phyloP scores from a whole-genome alignment of 2,113 vertebrate species.

The Mustela lutreola region DNA sequence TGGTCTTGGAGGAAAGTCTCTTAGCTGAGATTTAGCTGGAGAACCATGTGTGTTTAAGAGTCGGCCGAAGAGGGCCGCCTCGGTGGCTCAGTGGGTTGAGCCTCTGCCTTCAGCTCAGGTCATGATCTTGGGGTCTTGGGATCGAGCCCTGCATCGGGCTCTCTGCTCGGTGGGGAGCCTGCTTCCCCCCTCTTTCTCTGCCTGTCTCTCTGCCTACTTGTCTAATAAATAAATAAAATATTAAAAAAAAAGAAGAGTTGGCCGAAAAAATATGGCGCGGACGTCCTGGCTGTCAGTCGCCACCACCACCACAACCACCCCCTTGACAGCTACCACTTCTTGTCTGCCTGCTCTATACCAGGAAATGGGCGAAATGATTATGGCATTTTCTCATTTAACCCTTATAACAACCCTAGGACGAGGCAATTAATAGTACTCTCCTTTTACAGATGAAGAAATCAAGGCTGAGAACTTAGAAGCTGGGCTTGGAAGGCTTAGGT shows the following conservation, averaged over 20 bases:
- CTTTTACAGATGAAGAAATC: constrained; percentile 28
- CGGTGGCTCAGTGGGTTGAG: too few relatives aligned
- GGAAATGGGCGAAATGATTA: not conserved
- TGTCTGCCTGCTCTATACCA: not conserved
- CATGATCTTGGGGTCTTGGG: too few relatives aligned
- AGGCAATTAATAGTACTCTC: not conserved
- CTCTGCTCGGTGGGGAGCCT: too few relatives aligned
- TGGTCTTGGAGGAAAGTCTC: not conserved
- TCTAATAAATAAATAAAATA: too few relatives aligned
- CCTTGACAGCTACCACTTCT: not conserved
- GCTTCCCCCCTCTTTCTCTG: too few relatives aligned
- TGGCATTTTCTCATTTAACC: constrained; percentile 33
- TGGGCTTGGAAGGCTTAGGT: not conserved
- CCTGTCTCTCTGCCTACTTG: too few relatives aligned
- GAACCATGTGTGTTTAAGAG: not conserved
- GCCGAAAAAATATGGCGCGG: not conserved
- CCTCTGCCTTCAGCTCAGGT: too few relatives aligned
- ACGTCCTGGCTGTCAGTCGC: not conserved
- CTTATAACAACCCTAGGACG: not conserved
- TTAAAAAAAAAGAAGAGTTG: not conserved
- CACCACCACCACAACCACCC: not conserved
- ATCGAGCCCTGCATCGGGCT: too few relatives aligned
- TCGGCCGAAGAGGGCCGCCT: not conserved
- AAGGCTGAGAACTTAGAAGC: not conserved
- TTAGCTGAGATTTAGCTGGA: not conserved